These are phyloP conservation scores for Odocoileus virginianus DNA, from an alignment of 2,113 vertebrate species.

Conservation along the genomic window DNA sequence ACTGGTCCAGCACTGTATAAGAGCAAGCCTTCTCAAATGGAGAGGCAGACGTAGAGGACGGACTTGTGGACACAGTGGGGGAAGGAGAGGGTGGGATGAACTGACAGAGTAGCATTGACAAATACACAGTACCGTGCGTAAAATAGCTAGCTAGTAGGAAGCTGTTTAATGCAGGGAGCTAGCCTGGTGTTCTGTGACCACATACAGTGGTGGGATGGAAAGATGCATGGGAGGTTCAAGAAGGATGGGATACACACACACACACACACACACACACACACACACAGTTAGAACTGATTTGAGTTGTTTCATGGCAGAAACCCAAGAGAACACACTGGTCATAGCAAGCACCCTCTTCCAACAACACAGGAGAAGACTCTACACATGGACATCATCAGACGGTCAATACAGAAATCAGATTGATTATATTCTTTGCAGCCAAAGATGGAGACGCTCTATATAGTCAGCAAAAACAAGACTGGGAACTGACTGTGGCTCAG, in stretches of 20 bases:
- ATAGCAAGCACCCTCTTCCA: neutral
- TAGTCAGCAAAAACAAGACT: neutral
- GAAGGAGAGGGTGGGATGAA: neutral
- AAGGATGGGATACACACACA: neutral
- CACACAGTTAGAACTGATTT: neutral
- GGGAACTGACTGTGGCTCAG: neutral
- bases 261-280: neutral
- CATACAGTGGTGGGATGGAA: neutral
- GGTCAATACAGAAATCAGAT: neutral
- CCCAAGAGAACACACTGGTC: neutral
- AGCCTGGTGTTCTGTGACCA: neutral
- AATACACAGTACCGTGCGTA: neutral
- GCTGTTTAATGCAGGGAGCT: neutral
- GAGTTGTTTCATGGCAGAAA: neutral
- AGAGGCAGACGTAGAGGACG: neutral
- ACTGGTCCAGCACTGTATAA: neutral
- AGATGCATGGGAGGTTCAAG: neutral
- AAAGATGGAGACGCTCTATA: neutral
- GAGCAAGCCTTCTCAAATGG: neutral
- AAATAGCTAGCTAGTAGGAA: neutral
- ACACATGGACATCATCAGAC: too few species aligned
- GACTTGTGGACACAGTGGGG: neutral
- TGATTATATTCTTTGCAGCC: neutral
- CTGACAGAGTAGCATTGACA: rapidly evolving
- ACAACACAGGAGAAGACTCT: neutral